Base-by-base conservation (phyloP, 2,888 invertebrate species). In the Hypena proboscidalis region DNA sequence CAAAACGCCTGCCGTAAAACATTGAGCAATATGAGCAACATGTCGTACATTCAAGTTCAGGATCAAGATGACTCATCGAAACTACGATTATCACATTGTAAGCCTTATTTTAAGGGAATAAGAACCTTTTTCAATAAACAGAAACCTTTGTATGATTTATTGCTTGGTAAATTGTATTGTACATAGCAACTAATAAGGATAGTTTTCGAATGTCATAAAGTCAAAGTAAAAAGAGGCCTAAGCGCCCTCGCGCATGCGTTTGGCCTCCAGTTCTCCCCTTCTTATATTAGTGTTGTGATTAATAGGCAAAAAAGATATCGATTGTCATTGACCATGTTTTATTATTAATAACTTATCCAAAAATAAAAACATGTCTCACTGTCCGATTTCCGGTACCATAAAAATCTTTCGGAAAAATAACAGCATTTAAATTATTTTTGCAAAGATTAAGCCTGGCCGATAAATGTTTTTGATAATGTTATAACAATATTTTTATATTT, bases 211-310 rank as follows among this genome's bases (percentile, higher is more conserved):
- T 32, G 29, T 6, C 3, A 21, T 25, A 8, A 7, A n/a, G 17
- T 23, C 7, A 6, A 26, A 29, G 11, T 51, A 9, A 17, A 5
- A 17, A 25, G 10, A 26, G 45, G 31, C 45, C 39, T 34, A 11
- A 35, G 29, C 4, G 39, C 29, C 35, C 33, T 36, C 15, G 47
- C 64, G 65, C 65, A 64, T 64, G 61, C 57, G 56, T 45, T 7
- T 11, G 21, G 14, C 45, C 19, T 30, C 34, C 20, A 20, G 15
- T 41, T 23, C 49, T 43, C 40, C 56, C 56, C 44, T 32, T 47
- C 29, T 6, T 9, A 14, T 11, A 31, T 39, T 46, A 61, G 61
- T 59, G 61, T n/a, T 48, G 61, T 11, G 14, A 8, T 4, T 20
- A 1, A 8, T 8, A 4, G 1, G 8, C 2, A 17, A 17, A n/a